phyloP scores from a whole-genome alignment of 2,888 invertebrate genomes.

The Dione juno region DNA sequence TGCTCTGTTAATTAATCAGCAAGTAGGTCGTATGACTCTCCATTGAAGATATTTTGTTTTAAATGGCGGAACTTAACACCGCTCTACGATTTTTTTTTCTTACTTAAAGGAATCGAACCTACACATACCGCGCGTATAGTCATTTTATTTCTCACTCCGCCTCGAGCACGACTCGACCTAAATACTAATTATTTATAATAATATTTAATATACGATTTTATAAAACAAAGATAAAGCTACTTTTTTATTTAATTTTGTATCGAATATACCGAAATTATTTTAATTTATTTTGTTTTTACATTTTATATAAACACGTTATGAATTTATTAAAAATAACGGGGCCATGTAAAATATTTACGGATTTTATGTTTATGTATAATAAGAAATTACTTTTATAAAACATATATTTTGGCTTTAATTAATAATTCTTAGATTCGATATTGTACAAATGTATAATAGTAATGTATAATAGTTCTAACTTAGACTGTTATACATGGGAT shows the following conservation, averaged over 20 bases:
- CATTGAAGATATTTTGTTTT: no score
- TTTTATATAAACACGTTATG: slow-evolving; percentile 8
- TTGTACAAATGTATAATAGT: no score
- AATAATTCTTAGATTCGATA: no score
- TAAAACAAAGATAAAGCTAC: not conserved
- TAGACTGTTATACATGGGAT: no score
- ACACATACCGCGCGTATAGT: no score
- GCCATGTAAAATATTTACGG: slow-evolving; percentile 4
- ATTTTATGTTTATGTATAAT: slow-evolving; percentile 3
- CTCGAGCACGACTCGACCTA: not conserved
- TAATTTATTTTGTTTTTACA: not conserved
- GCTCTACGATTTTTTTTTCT: no score
- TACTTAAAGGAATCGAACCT: no score
- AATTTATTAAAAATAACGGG: slow-evolving; percentile 6
- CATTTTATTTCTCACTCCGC: no score
- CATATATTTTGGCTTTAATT: not conserved
- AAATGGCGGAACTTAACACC: no score
- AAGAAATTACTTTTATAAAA: not conserved
- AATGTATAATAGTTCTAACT: no score
- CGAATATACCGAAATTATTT: not conserved
- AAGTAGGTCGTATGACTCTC: no score
- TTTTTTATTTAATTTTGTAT: not conserved
- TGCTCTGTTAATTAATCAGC: no score
- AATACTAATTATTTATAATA: not conserved
- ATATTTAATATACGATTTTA: not conserved